Evolutionary conservation across 2,888 invertebrate species (phyloP).

Genomic region (Ditula angustiorana): DNA sequence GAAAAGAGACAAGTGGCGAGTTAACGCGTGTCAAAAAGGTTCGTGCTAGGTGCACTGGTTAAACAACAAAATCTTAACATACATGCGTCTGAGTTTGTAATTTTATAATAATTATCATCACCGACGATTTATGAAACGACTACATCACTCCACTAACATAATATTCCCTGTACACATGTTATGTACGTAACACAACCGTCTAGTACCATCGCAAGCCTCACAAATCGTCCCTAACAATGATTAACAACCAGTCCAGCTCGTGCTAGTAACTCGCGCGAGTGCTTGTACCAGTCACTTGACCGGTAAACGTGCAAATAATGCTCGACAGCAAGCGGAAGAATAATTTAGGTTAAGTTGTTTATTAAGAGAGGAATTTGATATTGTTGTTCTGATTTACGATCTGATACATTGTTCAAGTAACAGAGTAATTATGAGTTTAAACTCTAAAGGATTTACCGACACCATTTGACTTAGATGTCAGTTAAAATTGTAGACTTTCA

Average conservation of each 20-base stretch:
- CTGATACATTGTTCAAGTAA: not conserved
- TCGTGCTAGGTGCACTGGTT: no score
- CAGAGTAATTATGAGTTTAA: no score
- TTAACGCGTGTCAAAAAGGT: no score
- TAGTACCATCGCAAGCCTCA: conserved; percentile 4
- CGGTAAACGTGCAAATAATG: conserved; percentile 26
- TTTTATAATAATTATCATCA: no score
- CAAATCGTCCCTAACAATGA: conserved; percentile 27
- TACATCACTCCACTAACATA: no score
- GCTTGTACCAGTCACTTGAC: conserved; percentile 25
- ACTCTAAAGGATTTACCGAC: no score
- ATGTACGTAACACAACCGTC: not conserved
- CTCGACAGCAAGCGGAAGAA: not conserved
- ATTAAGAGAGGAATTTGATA: not conserved
- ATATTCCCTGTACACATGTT: conserved; percentile 5
- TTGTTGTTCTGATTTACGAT: not conserved
- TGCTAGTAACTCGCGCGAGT: conserved; percentile 25
- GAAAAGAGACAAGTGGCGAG: no score
- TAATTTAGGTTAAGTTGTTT: conserved; percentile 8
- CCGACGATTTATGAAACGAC: no score
- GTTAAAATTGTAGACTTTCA: no score
- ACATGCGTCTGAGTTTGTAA: no score
- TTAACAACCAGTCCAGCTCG: conserved; percentile 13
- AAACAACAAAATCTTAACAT: no score
- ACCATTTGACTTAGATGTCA: no score